phyloP scores from a whole-genome alignment of 2,113 vertebrate species.

The Crotophaga sulcirostris region DNA sequence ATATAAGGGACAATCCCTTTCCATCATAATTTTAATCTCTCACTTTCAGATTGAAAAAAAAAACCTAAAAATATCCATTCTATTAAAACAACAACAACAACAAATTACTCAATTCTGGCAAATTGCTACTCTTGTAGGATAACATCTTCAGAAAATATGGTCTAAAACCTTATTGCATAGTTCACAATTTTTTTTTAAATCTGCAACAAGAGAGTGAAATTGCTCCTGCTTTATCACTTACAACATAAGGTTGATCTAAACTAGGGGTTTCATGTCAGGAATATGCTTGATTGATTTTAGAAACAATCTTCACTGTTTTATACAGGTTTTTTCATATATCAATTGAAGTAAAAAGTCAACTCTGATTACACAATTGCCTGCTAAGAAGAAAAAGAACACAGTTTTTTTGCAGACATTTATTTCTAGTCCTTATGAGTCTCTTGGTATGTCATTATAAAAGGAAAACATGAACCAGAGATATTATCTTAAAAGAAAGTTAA shows the following conservation, averaged over 20 bases:
- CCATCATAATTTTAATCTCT: not conserved
- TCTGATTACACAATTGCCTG: not conserved
- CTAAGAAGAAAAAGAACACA: not conserved
- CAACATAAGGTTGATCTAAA: not conserved
- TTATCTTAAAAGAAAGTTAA: conserved; percentile 3
- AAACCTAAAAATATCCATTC: not conserved
- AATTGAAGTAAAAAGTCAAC: conserved; percentile 4
- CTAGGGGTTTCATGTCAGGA: not conserved
- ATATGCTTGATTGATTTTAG: conserved; percentile 11
- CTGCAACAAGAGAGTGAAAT: not conserved
- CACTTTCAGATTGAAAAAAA: not conserved
- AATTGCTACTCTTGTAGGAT: not conserved
- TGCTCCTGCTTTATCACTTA: conserved; percentile 6
- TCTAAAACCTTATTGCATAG: not conserved
- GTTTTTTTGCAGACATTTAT: not conserved
- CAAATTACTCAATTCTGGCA: not conserved
- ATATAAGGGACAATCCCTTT: not conserved
- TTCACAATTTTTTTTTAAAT: not conserved
- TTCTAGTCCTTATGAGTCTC: conserved; percentile 34
- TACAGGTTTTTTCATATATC: not conserved
- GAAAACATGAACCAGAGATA: not conserved
- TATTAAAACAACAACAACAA: not conserved
- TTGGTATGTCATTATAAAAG: conserved; percentile 2
- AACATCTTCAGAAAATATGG: not conserved
- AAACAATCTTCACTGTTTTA: conserved; percentile 4